Base-by-base conservation (phyloP, 2,888 invertebrate species). In the Nineta flava region DNA sequence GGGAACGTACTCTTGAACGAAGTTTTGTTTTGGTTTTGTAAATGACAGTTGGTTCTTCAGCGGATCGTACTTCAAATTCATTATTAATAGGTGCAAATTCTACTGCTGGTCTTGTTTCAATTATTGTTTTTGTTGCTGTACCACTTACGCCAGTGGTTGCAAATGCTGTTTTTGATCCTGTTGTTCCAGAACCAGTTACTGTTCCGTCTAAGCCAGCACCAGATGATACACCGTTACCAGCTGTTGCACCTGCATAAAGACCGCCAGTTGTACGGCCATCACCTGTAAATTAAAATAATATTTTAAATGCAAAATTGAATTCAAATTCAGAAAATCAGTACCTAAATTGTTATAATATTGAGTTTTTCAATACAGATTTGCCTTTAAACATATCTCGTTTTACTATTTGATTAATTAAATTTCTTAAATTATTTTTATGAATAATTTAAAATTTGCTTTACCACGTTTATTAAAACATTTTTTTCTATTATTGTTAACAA, bases 201-300 rank as follows among this genome's bases (percentile, higher is more conserved):
- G 60, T 61, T n/a, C 78, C 79, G 9, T 64, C 69, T 1, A 75
- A 62, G 12, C 74, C 75, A 2, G 76, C 71, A 19, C 65, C 62
- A 1, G 75, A 75, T 13, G 65, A 65, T 1, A 74, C 63, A 46
- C 70, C 70, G n/a, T 71, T 73, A 9, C 75, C 75, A 34, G 75
- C 73, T 2, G 75, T 75, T 1, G 78, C 77, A 32, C 73, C 75
- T 41, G 79, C 78, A 51, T 68, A 79, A 0, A 78, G 60, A 15
- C 72, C 72, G 50, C 78, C 78, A 64, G 55, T 64, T 12, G 64
- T 57, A 45, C 55, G 55, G 5, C 59, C 61, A 54, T 51, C 54
- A 16, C 38, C 47, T 1, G 56, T 53, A 19, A 40, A 52, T 15
- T 31, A 46, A 46, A 44, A 45, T 16, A n/a, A n/a, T n/a, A n/a